Evolutionary conservation across 1,140 invertebrate genomes (phyloP), one percentile per base, ranked within the genome.

Genomic region (Harpegnathos saltator): DNA sequence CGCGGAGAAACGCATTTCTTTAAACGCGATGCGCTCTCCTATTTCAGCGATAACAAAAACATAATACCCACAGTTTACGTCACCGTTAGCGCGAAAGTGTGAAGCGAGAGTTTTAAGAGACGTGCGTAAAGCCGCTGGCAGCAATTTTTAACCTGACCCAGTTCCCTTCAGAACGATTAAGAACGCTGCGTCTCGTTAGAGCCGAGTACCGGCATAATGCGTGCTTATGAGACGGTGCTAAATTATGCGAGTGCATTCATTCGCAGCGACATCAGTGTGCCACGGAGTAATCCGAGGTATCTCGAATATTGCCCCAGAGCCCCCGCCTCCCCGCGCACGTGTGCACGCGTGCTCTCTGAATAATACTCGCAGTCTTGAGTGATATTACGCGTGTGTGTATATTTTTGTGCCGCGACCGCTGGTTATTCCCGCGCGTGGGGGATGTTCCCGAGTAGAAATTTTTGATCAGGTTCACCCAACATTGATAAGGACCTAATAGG

Each of bases 101-200:
- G 38, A 62, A 50, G 14, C n/a, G 24, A 26, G 24, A 75, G 11
- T 0, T 19, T 26, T 15, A 24, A 62, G 52, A 33, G 38, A 15
- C 63, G n/a, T 19, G 44, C n/a, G 38, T 38, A 19, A 58, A 69
- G 9, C 44, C 7, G 48, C 44, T 44, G 38, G 38, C 22, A 50
- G 33, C 50, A 29, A 85, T 75, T 83, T 85, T 59, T 84, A 89
- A 86, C 26, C 69, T 78, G 88, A 81, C 81, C 82, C 17, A 82
- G 56, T 86, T 89, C 29, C 44, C 19, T 38, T 1, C 50, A 68
- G 71, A 74, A 80, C 88, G 88, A 89, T 89, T 83, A 68, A 85
- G 86, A 80, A 77, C 54, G 56, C 65, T 63, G 74, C 26, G 71
- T 59, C 71, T 82, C 75, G 82, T 77, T 58, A 62, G 54, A 66